A percentile compares a stretch with the other conserved stretches of the same genome.
Conservation (phyloP, 2,888 invertebrate species). For the Sinelater perroti region DNA sequence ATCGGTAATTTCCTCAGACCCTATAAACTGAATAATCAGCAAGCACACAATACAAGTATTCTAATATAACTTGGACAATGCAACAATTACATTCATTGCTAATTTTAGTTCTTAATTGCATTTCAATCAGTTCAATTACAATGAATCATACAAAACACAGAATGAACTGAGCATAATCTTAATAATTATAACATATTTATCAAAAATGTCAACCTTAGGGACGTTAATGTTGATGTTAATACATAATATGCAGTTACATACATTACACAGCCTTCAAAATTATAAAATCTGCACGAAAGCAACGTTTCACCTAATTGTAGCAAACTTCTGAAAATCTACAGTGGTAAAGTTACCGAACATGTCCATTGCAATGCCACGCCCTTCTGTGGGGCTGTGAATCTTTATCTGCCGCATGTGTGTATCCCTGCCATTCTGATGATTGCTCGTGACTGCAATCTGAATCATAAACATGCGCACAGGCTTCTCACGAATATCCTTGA, state of each 20-base stretch:
- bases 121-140: too few species aligned
- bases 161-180: too few species aligned
- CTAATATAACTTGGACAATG: too few species aligned
- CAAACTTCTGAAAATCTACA: constrained; percentile 82
- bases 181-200: too few species aligned
- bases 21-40: too few species aligned
- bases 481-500: constrained; percentile 86
- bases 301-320: constrained; percentile 75
- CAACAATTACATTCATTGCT: too few species aligned
- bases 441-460: constrained; percentile 94
- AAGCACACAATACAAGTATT: too few species aligned
- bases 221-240: not conserved
- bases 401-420: constrained; percentile 98
- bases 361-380: constrained; percentile 71
- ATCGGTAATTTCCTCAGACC: too few species aligned
- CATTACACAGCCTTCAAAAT: not conserved
- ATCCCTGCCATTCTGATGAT: constrained; percentile 98
- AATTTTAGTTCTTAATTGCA: too few species aligned
- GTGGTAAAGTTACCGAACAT: constrained; percentile 82
- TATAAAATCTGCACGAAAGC: too few species aligned
- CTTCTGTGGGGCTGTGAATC: constrained; percentile 87
- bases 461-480: constrained; percentile 96
- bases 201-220: too few species aligned
- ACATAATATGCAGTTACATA: not conserved
- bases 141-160: too few species aligned